phyloP scores from a whole-genome alignment of 2,888 invertebrate genomes.

The Empis stercorea region DNA sequence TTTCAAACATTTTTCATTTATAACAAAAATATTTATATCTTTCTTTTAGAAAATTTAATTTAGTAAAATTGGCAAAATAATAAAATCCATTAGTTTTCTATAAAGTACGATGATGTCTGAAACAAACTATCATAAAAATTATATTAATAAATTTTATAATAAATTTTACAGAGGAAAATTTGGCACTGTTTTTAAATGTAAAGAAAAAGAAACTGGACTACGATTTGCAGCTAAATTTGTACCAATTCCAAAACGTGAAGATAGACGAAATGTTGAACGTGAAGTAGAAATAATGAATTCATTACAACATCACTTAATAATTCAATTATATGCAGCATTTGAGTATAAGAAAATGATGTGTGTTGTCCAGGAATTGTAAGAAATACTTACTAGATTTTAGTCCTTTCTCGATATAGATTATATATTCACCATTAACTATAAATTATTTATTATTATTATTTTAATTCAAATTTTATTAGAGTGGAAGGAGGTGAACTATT shows the following conservation, averaged over 20 bases:
- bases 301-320: slow-evolving; percentile 86
- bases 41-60: too few species aligned
- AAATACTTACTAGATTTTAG: too few species aligned
- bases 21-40: too few species aligned
- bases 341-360: slow-evolving; percentile 90
- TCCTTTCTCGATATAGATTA: too few species aligned
- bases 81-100: too few species aligned
- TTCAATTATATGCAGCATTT: slow-evolving; percentile 95
- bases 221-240: slow-evolving; percentile 90
- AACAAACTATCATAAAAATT: too few species aligned
- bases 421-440: too few species aligned
- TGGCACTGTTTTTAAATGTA: slow-evolving; percentile 89
- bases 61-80: too few species aligned
- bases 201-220: slow-evolving; percentile 66
- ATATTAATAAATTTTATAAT: slow-evolving; percentile 2
- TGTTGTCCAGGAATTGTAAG: slow-evolving; percentile 96
- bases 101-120: too few species aligned
- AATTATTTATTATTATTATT: not conserved
- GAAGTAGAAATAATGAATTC: slow-evolving; percentile 95
- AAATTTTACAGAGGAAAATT: slow-evolving; percentile 84
- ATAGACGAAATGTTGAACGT: slow-evolving; percentile 80
- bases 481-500: slow-evolving; percentile 97
- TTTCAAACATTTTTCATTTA: too few species aligned
- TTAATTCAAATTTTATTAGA: slow-evolving; percentile 41
- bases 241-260: slow-evolving; percentile 70